A percentile compares a stretch with the other conserved stretches of the same genome.
phyloP scores from a whole-genome alignment of 64 coral and sea anemone genomes.

The Pocillopora verrucosa region DNA sequence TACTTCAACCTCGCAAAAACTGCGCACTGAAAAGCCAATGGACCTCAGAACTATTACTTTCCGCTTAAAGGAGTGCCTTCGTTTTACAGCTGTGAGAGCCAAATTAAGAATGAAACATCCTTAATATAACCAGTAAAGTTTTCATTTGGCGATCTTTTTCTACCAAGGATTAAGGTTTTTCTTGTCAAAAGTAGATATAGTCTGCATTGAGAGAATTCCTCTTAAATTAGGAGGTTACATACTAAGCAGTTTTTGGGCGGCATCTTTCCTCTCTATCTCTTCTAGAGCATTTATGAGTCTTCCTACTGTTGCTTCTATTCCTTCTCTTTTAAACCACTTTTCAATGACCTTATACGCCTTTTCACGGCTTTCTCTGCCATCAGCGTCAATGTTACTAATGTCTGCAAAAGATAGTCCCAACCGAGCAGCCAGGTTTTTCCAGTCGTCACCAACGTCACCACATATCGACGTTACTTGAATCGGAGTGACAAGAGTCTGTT shows the following conservation, averaged over 20 bases:
- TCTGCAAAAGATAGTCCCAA: not conserved
- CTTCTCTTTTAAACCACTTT: conserved; percentile 16
- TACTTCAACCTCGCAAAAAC: too few relatives aligned
- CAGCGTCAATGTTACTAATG: conserved; percentile 15
- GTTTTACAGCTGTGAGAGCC: too few relatives aligned
- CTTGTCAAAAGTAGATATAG: too few relatives aligned
- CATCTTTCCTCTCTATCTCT: conserved; percentile 28
- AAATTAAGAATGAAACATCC: too few relatives aligned
- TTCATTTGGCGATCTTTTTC: too few relatives aligned
- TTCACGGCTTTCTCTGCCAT: not conserved
- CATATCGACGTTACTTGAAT: not conserved
- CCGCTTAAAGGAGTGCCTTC: too few relatives aligned
- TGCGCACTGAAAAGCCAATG: too few relatives aligned
- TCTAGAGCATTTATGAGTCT: not conserved
- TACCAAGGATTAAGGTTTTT: too few relatives aligned
- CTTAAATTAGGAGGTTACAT: not conserved
- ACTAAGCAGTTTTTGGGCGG: conserved; percentile 29
- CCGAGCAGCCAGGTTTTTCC: not conserved
- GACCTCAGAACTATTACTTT: too few relatives aligned
- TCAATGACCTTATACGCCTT: not conserved
- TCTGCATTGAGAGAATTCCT: too few relatives aligned
- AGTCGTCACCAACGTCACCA: conserved; percentile 8
- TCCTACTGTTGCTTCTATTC: conserved; percentile 18
- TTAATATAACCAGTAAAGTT: too few relatives aligned
- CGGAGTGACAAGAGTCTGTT: not conserved